Evolutionary conservation across 2,113 vertebrate species (phyloP).

Genomic region (Nasalis larvatus): DNA sequence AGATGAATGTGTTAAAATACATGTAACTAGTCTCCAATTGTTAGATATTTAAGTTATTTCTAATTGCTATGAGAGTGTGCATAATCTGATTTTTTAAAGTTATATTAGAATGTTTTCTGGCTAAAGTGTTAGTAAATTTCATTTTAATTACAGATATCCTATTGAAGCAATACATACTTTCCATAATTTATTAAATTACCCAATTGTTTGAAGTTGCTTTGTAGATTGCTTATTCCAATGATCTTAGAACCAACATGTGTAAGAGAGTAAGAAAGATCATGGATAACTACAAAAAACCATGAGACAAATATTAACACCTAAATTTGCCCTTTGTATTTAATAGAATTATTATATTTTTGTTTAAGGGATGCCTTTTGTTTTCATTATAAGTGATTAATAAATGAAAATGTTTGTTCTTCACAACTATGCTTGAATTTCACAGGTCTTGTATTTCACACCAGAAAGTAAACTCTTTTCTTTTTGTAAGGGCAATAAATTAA

Average conservation of each 20-base stretch:
- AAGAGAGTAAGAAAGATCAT: not conserved
- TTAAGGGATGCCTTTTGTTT: constrained; percentile 41
- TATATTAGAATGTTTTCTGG: not conserved
- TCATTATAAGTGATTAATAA: constrained; percentile 50
- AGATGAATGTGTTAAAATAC: not conserved
- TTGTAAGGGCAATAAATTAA: constrained; percentile 56
- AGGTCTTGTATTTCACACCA: constrained; percentile 58
- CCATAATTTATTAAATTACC: not conserved
- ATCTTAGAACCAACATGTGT: not conserved
- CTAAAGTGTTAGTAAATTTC: not conserved
- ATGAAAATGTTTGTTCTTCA: constrained; percentile 65
- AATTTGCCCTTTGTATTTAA: not conserved
- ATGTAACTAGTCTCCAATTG: not conserved
- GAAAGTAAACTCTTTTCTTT: constrained; percentile 51
- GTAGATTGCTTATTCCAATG: not conserved
- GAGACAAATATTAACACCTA: constrained; percentile 1
- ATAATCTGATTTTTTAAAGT: not conserved
- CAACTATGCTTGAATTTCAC: constrained; percentile 61
- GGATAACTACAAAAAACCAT: not conserved
- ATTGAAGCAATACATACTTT: not conserved
- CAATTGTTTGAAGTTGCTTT: not conserved
- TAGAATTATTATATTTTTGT: constrained; percentile 32
- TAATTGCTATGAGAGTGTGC: not conserved
- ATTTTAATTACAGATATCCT: not conserved
- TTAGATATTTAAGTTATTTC: constrained; percentile 22